phyloP scores from a whole-genome alignment of 2,113 vertebrate species.

The Peromyscus californicus region DNA sequence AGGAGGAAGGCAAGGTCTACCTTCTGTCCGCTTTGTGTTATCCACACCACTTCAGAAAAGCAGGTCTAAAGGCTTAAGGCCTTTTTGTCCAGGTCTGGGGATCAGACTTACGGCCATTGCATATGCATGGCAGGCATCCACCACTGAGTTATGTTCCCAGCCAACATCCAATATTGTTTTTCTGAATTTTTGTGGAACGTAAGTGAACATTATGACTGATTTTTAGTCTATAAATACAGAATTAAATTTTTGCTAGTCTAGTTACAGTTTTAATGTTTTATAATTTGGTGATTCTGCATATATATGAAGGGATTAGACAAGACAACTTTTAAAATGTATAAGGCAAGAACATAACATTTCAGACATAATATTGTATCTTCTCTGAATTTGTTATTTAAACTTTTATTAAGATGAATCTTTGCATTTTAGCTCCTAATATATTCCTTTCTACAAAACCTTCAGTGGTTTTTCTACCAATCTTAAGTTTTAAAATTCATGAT shows the following conservation, averaged over 20 bases:
- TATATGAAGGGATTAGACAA: background rate
- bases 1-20: background rate
- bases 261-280: constrained; percentile 55
- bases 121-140: background rate
- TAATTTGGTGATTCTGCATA: background rate
- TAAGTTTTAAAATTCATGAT: constrained; percentile 56
- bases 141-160: background rate
- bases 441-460: constrained; percentile 48
- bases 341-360: background rate
- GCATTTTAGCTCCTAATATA: constrained; percentile 30
- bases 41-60: constrained; percentile 9
- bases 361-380: constrained; percentile 40
- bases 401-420: constrained; percentile 40
- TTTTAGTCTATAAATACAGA: constrained; percentile 58
- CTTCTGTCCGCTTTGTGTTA: background rate
- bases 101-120: background rate
- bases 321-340: constrained; percentile 21
- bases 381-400: background rate
- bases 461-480: constrained; percentile 22
- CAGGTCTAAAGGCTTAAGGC: background rate
- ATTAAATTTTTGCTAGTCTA: constrained; percentile 41
- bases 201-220: constrained; percentile 27
- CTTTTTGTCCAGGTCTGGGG: background rate
- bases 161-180: background rate
- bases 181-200: constrained; percentile 51